Conservation (phyloP, 1,140 invertebrate genomes). For the Cecropterus lyciades region DNA sequence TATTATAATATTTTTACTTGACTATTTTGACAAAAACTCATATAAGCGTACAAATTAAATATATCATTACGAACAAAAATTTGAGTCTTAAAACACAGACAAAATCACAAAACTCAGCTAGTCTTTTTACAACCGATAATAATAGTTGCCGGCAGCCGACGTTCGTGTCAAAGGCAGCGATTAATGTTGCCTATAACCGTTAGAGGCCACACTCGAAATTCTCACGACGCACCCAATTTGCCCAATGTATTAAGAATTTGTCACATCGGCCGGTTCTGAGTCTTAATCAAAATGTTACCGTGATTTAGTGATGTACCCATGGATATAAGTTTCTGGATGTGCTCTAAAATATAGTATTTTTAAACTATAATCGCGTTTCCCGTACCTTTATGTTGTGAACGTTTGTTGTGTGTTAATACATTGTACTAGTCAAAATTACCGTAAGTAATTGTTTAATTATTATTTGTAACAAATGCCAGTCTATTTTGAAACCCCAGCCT, state of each 20-base stretch:
- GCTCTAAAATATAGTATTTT: no score
- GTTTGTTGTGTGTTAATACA: no score
- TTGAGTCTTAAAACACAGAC: not conserved
- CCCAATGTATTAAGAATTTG: conserved; percentile 64
- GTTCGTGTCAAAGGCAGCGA: conserved; percentile 64
- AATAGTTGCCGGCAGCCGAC: conserved; percentile 40
- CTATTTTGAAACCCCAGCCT: no score
- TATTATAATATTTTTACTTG: no score
- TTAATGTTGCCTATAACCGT: conserved; percentile 66
- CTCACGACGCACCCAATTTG: conserved; percentile 65
- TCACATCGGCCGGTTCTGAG: conserved; percentile 58
- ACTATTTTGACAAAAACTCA: no score
- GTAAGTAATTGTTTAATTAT: no score
- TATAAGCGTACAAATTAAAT: no score
- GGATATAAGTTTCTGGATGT: conserved; percentile 6
- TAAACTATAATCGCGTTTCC: no score
- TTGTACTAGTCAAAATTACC: no score
- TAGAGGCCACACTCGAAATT: conserved; percentile 59
- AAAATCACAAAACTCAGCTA: not conserved
- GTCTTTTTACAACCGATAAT: conserved; percentile 10
- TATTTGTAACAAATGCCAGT: no score
- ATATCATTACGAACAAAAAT: no score
- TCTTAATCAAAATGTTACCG: conserved; percentile 16
- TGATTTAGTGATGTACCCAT: conserved; percentile 11
- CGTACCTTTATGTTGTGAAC: no score